These are phyloP conservation scores for Amiota minor DNA, from an alignment of 2,888 invertebrate genomes.

Conservation along the genomic window DNA sequence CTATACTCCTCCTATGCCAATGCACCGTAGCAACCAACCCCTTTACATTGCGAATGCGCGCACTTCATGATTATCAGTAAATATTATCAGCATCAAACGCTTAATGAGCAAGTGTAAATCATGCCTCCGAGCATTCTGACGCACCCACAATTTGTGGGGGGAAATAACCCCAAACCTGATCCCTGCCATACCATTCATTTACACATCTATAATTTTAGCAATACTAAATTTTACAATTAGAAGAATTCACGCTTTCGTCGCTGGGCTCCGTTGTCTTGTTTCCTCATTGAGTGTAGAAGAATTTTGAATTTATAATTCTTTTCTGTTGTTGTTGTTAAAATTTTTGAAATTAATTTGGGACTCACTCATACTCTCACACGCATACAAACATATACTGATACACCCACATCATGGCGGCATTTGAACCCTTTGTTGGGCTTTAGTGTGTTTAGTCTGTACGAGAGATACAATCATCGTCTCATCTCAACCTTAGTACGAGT, in stretches of 20 bases:
- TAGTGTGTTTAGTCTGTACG: neutral
- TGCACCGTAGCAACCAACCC: neutral
- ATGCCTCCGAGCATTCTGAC: constrained; percentile 34
- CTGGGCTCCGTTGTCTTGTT: neutral
- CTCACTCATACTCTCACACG: constrained; percentile 40
- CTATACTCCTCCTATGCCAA: neutral
- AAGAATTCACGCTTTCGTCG: too few species aligned
- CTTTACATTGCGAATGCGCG: neutral
- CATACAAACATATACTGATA: neutral
- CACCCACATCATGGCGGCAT: neutral
- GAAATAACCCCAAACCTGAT: too few species aligned
- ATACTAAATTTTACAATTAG: too few species aligned
- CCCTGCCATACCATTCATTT: too few species aligned
- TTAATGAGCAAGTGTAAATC: constrained; percentile 51
- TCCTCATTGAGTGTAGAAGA: constrained; percentile 26
- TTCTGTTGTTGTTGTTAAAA: constrained; percentile 51
- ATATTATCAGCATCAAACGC: constrained; percentile 52
- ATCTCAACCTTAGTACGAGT: too few species aligned
- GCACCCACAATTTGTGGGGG: neutral
- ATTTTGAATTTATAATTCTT: constrained; percentile 65
- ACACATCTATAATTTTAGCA: too few species aligned
- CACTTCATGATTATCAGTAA: constrained; percentile 45
- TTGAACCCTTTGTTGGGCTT: neutral
- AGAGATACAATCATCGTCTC: neutral
- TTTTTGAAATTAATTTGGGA: constrained; percentile 69